These are phyloP conservation scores for Hozukius guyotensis DNA, from an alignment of 2,797 vertebrate genomes.

Conservation along the genomic window DNA sequence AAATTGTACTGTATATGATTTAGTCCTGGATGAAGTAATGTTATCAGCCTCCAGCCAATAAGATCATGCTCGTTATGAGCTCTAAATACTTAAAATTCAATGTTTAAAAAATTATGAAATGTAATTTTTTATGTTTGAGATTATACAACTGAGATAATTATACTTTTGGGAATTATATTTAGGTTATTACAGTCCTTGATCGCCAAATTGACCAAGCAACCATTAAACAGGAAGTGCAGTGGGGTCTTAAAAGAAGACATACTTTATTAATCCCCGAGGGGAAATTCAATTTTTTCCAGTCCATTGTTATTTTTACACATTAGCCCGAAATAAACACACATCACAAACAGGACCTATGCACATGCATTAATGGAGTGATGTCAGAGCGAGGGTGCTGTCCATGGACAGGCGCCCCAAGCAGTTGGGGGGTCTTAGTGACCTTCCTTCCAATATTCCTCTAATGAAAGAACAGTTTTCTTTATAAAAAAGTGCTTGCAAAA, in stretches of 20 bases:
- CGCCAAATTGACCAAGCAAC: neutral
- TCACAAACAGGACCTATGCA: neutral
- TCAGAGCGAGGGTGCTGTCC: neutral
- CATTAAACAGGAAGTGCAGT: neutral
- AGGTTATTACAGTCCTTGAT: neutral
- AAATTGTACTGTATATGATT: neutral
- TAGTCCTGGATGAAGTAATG: neutral
- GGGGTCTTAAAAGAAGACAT: neutral
- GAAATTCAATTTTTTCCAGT: neutral
- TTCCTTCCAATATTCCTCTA: neutral
- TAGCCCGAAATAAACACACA: neutral
- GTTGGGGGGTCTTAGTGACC: neutral
- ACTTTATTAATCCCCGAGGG: neutral
- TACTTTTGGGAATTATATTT: neutral
- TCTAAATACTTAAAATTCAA: neutral
- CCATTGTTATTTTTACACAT: neutral
- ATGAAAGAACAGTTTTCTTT: neutral
- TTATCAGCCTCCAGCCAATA: neutral
- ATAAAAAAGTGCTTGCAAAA: neutral
- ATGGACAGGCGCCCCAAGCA: neutral
- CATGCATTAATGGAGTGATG: neutral
- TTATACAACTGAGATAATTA: too few relatives aligned
- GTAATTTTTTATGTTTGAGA: neutral
- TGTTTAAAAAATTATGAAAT: neutral
- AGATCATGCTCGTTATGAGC: neutral